Base-by-base conservation (phyloP, 2,797 vertebrate species). In the Furcifer pardalis region DNA sequence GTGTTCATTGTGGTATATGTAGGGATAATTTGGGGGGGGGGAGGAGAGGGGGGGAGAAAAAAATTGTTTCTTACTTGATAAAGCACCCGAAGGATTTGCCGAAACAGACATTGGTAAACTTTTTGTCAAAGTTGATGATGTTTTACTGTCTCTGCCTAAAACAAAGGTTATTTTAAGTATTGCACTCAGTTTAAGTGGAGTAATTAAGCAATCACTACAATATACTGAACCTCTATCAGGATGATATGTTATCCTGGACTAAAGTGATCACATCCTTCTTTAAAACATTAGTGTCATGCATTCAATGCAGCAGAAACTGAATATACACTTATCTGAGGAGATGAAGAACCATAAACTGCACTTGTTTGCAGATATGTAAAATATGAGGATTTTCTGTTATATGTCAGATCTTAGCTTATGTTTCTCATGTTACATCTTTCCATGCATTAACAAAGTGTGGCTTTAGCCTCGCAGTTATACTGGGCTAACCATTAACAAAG, bases 91-190 rank as follows among this genome's bases (percentile, higher is more conserved):
- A 40, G 96, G 90, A 46, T 94, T 94, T 90, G 96, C 97, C 68
- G 97, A 96, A 63, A 97, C 95, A 85, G 97, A 96, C 74, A 96
- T 88, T 0, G 97, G 96, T 90, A 97, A 94, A 89, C 89, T 97
- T 93, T 98, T 98, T 86, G 96, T 87, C 77, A 97, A 94, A 59
- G 95, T 90, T 52, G 97, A 91, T 81, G 96, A 95, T 56, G 96
- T 94, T 93, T 98, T 98, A 91, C 95, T 96, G 92, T 98, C 98
- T 94, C 97, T 97, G 86, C 97, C 98, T 99, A 95, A 95, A 93
- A 93, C 90, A 91, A 93, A 90, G 2, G 32, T 60, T 30, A 27
- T 37, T 82, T 72, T 91, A 81, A 92, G 73, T 32, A 44, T 1
- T 82, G 44, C 10, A 25, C 32, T 90, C 59, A 79, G 37, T 81